A percentile compares a stretch with the other conserved stretches of the same genome.
These are phyloP conservation scores for Agrypnia vestita DNA, from an alignment of 1,140 invertebrate species.

Conservation along the genomic window DNA sequence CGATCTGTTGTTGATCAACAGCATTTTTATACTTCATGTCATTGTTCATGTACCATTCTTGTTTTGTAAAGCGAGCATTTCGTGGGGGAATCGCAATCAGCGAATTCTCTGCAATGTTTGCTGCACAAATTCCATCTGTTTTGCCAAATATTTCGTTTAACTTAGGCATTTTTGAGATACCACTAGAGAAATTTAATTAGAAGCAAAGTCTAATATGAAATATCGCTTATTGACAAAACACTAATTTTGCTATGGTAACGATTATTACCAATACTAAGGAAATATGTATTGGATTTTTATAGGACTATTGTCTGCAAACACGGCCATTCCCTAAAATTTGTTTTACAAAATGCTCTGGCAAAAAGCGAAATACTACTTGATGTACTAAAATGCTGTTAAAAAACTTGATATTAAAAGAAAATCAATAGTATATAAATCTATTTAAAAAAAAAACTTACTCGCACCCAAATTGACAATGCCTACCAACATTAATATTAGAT, in stretches of 20 bases:
- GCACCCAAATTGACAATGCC: too few species aligned
- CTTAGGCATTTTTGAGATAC: conserved; percentile 42
- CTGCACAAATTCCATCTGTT: conserved; percentile 4
- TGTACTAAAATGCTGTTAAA: too few species aligned
- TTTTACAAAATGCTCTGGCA: too few species aligned
- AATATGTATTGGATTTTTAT: too few species aligned
- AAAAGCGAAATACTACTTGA: too few species aligned
- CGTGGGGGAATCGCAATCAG: conserved; percentile 74
- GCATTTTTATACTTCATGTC: conserved; percentile 77
- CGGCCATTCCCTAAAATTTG: too few species aligned
- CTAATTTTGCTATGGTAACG: conserved; percentile 6
- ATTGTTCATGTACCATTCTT: conserved; percentile 84
- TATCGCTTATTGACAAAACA: conserved; percentile 26
- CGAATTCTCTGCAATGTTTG: conserved; percentile 65
- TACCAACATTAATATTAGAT: too few species aligned
- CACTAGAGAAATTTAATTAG: not conserved
- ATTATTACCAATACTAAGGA: not conserved
- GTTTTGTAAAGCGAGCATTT: conserved; percentile 76
- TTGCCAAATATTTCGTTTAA: conserved; percentile 14
- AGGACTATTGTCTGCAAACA: too few species aligned
- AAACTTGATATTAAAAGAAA: too few species aligned
- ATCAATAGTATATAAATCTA: too few species aligned
- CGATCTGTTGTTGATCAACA: conserved; percentile 81
- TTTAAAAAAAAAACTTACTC: too few species aligned
- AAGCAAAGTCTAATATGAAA: not conserved